Percentiles rank a stretch among this genome's conserved stretches.
Conservation (phyloP, 2,113 vertebrate species). For the Pontoporia blainvillei region DNA sequence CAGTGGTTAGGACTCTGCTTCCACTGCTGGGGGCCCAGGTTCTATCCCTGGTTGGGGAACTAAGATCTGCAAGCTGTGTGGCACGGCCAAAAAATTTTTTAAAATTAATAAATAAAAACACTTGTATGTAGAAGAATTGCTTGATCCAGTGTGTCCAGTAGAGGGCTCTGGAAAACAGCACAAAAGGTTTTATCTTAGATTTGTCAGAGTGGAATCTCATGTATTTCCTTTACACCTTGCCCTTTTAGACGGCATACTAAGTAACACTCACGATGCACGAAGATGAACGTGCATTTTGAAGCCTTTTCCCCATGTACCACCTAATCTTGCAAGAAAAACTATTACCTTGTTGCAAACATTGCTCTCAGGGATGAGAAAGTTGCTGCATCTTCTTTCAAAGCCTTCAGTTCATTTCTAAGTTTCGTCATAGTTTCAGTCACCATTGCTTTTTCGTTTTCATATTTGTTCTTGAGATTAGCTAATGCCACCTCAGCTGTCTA, state of each 20-base stretch:
- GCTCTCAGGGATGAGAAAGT: constrained; percentile 98
- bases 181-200: neutral
- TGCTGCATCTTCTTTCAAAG: constrained; percentile 97
- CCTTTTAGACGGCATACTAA: neutral
- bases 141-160: neutral
- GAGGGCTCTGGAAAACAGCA: neutral
- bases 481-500: constrained; percentile 96
- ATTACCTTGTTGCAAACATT: constrained; percentile 98
- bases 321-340: neutral
- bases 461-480: constrained; percentile 98
- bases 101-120: neutral
- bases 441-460: constrained; percentile 97
- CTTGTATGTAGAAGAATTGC: neutral
- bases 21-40: neutral
- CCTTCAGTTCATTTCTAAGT: constrained; percentile 96
- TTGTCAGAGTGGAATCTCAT: neutral
- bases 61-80: neutral
- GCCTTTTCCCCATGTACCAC: neutral
- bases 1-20: neutral
- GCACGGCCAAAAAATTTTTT: neutral
- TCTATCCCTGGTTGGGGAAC: neutral
- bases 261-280: neutral
- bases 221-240: neutral
- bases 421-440: constrained; percentile 99
- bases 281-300: neutral